Conservation (phyloP, 2,113 vertebrate genomes). For the Chunga burmeisteri region DNA sequence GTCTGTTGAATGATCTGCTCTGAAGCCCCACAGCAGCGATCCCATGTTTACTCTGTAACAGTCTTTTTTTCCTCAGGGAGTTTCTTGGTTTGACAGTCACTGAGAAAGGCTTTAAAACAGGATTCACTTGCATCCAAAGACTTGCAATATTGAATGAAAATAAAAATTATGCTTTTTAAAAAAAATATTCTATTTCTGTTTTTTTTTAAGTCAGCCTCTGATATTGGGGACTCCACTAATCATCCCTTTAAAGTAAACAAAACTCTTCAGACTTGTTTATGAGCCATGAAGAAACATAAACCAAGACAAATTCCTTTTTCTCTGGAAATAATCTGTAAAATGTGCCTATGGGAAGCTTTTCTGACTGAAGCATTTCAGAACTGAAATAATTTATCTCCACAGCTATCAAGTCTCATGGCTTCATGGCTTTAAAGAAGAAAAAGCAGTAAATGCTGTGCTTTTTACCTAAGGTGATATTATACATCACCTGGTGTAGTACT, state of each 20-base stretch:
- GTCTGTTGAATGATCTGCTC: not conserved
- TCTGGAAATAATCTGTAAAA: not conserved
- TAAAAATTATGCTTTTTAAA: not conserved
- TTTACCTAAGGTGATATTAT: not conserved
- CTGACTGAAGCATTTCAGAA: not conserved
- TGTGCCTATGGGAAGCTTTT: not conserved
- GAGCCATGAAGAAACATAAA: not conserved
- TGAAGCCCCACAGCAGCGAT: not conserved
- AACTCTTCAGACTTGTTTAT: not conserved
- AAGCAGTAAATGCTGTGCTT: slow-evolving; percentile 13
- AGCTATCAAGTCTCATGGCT: not conserved
- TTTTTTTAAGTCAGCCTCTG: not conserved
- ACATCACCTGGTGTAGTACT: not conserved
- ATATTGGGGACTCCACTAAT: not conserved
- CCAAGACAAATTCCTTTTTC: not conserved
- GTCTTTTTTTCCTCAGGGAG: not conserved
- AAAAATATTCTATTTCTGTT: not conserved
- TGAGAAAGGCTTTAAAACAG: not conserved
- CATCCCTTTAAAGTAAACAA: not conserved
- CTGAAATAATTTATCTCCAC: slow-evolving; percentile 8
- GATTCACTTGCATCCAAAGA: not conserved
- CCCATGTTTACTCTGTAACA: not conserved
- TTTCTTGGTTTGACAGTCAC: not conserved
- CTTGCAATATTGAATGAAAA: not conserved
- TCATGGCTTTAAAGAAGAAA: slow-evolving; percentile 19